phyloP scores from a whole-genome alignment of 53 echinoderm and acorn worm species.

The Temnopleurus reevesii region DNA sequence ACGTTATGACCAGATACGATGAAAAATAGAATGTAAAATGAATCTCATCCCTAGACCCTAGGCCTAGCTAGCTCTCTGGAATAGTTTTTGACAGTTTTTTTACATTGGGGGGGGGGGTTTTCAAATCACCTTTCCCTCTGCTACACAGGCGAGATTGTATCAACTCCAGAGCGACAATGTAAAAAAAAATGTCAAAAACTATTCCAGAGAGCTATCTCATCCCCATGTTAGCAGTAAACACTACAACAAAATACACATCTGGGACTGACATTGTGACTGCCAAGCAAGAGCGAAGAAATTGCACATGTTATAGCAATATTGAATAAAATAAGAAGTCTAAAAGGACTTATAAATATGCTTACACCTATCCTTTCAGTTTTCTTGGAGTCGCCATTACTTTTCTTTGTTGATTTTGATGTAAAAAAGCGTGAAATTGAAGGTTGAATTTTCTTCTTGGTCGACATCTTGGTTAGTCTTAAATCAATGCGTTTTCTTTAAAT shows the following conservation, averaged over 20 bases:
- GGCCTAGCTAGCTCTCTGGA: no score
- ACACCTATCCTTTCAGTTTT: neutral
- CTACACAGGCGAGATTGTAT: neutral
- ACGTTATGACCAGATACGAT: no score
- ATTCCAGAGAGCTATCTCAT: no score
- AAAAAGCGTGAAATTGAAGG: conserved; percentile 37
- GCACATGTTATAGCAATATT: neutral
- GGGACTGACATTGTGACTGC: neutral
- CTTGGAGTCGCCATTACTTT: neutral
- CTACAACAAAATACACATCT: no score
- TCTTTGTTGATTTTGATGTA: neutral
- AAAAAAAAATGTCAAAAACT: neutral
- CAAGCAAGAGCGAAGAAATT: neutral
- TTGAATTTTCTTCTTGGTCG: neutral
- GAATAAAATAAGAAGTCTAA: neutral
- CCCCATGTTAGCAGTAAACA: no score
- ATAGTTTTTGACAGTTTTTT: neutral
- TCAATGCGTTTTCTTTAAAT: neutral
- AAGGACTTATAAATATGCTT: neutral
- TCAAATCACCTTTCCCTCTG: neutral
- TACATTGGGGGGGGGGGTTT: neutral
- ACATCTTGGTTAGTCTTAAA: neutral
- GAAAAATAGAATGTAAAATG: no score
- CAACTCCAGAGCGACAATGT: neutral
- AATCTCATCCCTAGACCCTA: no score